These are phyloP conservation scores for Diuraphis noxia DNA, from an alignment of 1,140 invertebrate species.

Conservation along the genomic window DNA sequence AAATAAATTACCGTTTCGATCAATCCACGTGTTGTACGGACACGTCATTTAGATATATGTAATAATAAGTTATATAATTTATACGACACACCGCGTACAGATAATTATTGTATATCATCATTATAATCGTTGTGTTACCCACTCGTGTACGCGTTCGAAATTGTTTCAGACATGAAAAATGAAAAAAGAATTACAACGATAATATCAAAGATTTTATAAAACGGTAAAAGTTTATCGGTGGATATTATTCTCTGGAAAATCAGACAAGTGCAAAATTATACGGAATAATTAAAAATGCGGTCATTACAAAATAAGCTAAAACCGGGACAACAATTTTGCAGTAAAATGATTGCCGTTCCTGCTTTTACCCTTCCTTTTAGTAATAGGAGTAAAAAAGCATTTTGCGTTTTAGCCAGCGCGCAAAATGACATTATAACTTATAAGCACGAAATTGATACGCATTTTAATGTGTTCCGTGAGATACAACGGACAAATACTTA, in stretches of 20 bases:
- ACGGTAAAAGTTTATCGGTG: not conserved
- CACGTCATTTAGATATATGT: too few species aligned
- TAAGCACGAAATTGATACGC: constrained; percentile 19
- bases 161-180: not conserved
- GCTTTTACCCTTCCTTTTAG: constrained; percentile 6
- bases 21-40: not conserved
- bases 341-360: not conserved
- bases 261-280: constrained; percentile 13
- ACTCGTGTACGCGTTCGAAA: not conserved
- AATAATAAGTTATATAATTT: constrained; percentile 6
- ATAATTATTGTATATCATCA: not conserved
- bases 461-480: constrained; percentile 22
- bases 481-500: not conserved
- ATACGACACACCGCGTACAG: not conserved
- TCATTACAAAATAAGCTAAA: not conserved
- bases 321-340: not conserved
- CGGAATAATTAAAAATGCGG: not conserved
- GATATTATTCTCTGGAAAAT: not conserved
- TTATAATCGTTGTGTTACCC: not conserved
- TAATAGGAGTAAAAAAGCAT: not conserved
- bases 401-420: not conserved
- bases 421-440: constrained; percentile 20
- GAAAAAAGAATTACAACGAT: not conserved
- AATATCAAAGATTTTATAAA: constrained; percentile 1
- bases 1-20: not conserved